Conservation (phyloP, 2,113 vertebrate species). For the Antechinus stuartii region DNA sequence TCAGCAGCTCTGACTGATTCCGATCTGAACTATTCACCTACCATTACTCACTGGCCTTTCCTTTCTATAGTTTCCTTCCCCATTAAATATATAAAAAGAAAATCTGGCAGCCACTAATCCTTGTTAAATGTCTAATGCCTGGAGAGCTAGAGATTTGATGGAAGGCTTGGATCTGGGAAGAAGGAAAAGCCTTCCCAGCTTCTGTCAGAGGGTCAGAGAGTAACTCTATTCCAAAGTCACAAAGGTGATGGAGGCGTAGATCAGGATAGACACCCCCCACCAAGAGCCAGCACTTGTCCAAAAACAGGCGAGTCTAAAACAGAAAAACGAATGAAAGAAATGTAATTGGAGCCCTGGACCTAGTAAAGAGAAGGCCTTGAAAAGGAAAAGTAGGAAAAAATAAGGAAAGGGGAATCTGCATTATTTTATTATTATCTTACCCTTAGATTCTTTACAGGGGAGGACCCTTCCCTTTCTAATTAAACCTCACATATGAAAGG, state of each 20-base stretch:
- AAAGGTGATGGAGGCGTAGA: not conserved
- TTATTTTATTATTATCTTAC: not conserved
- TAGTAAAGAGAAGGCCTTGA: not conserved
- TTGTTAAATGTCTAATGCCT: not conserved
- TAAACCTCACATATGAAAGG: not conserved
- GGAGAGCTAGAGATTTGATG: not conserved
- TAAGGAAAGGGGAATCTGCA: not conserved
- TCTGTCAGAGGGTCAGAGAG: not conserved
- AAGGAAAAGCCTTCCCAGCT: not conserved
- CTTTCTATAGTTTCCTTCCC: not conserved
- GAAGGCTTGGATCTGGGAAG: not conserved
- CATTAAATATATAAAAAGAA: not conserved
- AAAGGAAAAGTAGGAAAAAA: not conserved
- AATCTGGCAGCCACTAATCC: not conserved
- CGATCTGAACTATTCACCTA: not conserved
- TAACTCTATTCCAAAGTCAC: not conserved
- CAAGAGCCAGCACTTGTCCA: not conserved
- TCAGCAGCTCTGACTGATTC: not conserved
- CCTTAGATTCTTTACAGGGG: not conserved
- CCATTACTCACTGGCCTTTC: not conserved
- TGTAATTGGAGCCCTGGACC: not conserved
- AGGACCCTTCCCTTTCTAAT: not conserved
- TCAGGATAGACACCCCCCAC: not conserved
- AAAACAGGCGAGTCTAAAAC: not conserved
- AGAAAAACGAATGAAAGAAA: too few relatives aligned